Evolutionary conservation across 2,888 invertebrate genomes (phyloP).

Genomic region (Dryococelus australis): DNA sequence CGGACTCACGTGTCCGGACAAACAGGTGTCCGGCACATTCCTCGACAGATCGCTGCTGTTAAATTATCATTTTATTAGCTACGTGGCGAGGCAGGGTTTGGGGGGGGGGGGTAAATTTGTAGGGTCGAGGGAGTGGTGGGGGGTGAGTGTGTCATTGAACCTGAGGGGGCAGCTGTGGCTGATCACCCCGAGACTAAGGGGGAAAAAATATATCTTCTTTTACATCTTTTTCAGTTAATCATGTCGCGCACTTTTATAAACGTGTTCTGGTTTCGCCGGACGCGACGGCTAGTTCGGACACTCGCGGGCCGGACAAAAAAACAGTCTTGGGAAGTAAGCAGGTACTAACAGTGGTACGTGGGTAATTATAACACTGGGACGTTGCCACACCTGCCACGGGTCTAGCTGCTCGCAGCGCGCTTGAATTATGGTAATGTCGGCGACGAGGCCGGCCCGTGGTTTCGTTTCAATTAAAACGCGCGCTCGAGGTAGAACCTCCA

Average conservation of each 20-base stretch:
- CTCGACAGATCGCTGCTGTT: too few relatives aligned
- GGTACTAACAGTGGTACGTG: too few relatives aligned
- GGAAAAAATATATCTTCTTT: too few relatives aligned
- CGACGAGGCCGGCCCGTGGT: not conserved
- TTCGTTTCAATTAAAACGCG: not conserved
- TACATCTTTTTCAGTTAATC: not conserved
- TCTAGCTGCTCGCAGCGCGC: not conserved
- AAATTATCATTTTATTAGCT: not conserved
- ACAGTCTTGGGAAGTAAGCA: not conserved
- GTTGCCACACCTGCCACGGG: not conserved
- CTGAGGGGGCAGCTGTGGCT: too few relatives aligned
- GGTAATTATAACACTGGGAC: not conserved
- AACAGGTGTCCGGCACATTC: too few relatives aligned
- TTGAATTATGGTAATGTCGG: not conserved
- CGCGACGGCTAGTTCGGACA: too few relatives aligned
- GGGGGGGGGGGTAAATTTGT: too few relatives aligned
- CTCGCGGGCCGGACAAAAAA: not conserved
- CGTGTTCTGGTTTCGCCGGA: not conserved
- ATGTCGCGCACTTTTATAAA: slow-evolving; percentile 2
- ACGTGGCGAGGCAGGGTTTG: not conserved
- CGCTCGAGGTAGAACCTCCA: too few relatives aligned
- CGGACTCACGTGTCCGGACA: too few relatives aligned
- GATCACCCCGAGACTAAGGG: too few relatives aligned
- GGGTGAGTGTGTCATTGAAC: too few relatives aligned
- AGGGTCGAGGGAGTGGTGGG: too few relatives aligned